Evolutionary conservation across 2,888 invertebrate genomes (phyloP), one percentile per base, ranked within the genome.

Genomic region (Barypeithes pellucidus): DNA sequence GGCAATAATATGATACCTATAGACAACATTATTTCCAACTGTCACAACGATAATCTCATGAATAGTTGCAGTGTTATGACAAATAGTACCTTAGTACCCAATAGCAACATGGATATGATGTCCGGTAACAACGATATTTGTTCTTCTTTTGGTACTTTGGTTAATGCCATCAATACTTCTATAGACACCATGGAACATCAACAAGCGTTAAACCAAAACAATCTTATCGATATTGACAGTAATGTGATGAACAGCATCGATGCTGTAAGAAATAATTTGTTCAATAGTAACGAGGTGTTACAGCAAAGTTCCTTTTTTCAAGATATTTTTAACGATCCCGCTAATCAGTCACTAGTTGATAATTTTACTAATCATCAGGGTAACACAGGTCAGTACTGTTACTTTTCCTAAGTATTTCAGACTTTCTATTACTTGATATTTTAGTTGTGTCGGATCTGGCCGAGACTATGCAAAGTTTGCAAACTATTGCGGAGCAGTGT

Each of bases 401-500:
- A n/a, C 3, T n/a, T n/a, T n/a, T n/a, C n/a, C n/a, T n/a, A n/a
- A n/a, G n/a, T n/a, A n/a, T n/a, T n/a, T n/a, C n/a, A n/a, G 5
- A 24, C 24, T 24, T 2, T 29, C 9, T 29, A 9, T 29, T 29
- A 29, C 9, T 33, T 16, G 11, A 16, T 33, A 33, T 33, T 77
- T 68, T 70, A 78, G 80, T 81, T 67, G 82, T 82, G 12, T 79
- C 81, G 71, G 85, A 85, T 80, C 81, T 86, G 68, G 85, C 84
- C 29, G 85, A 85, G 78, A 86, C 85, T 3, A 86, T 85, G 85
- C 84, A 85, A 75, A 86, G 85, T 79, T 76, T 86, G 66, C 84
- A 85, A 78, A 85, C 85, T 4, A 85, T 86, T 71, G 85, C 85
- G 3, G 86, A 86, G 76, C 86, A 86, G 73, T 86, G 84, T 79